Conservation (phyloP, 2,888 invertebrate genomes). For the Orthonychiurus folsomi region DNA sequence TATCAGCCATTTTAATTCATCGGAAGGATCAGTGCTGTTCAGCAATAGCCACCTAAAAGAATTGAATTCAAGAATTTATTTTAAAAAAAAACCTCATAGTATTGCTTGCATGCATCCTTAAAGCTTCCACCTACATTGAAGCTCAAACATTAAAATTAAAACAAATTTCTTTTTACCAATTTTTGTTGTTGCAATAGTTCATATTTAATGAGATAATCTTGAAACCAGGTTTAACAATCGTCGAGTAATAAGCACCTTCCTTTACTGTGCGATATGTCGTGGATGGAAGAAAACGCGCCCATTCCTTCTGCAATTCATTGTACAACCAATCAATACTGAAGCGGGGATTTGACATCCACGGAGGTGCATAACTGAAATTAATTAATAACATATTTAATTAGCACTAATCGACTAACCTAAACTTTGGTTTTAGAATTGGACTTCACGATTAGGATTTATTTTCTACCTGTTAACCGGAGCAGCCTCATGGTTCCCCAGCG, state of each 20-base stretch:
- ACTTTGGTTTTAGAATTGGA: too few relatives aligned
- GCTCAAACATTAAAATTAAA: too few relatives aligned
- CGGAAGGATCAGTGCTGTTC: conserved; percentile 92
- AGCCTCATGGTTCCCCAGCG: conserved; percentile 92
- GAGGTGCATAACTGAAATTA: conserved; percentile 60
- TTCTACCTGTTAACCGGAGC: conserved; percentile 85
- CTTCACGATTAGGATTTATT: neutral
- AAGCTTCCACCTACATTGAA: neutral
- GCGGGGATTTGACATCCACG: conserved; percentile 66
- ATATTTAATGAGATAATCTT: conserved; percentile 88
- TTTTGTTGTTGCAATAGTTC: conserved; percentile 92
- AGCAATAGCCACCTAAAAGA: conserved; percentile 68
- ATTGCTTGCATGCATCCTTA: neutral
- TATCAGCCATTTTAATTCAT: conserved; percentile 89
- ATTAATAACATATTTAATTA: neutral
- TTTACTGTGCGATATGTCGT: conserved; percentile 78
- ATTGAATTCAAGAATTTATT: conserved; percentile 2
- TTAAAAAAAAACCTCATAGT: neutral
- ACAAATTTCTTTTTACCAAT: too few relatives aligned
- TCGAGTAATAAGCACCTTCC: conserved; percentile 84
- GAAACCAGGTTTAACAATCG: conserved; percentile 78
- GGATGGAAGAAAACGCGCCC: conserved; percentile 84
- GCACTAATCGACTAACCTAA: conserved; percentile 4
- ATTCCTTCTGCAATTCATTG: conserved; percentile 75
- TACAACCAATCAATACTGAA: conserved; percentile 86